Evolutionary conservation across 1,140 invertebrate genomes (phyloP).

Genomic region (Zaprionus gabonicus): DNA sequence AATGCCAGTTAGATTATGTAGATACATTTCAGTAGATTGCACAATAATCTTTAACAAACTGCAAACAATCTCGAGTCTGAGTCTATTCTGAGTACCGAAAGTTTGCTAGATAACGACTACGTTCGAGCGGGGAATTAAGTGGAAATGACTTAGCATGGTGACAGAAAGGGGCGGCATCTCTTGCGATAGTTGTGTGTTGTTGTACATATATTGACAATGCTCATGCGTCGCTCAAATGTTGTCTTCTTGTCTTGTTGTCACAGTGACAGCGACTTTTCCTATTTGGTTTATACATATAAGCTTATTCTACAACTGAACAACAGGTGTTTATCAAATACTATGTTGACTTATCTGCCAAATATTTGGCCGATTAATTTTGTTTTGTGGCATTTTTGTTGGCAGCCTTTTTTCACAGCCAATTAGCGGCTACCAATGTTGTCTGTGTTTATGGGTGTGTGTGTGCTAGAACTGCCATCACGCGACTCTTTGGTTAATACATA

Average conservation of each 20-base stretch:
- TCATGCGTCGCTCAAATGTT: not conserved
- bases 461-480: slow-evolving; percentile 34
- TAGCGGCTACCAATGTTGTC: slow-evolving; percentile 33
- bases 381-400: slow-evolving; percentile 52
- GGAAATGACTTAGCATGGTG: not conserved
- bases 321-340: slow-evolving; percentile 55
- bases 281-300: slow-evolving; percentile 22
- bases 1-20: not conserved
- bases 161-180: not conserved
- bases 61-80: not conserved
- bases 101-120: not conserved
- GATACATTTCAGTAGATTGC: not conserved
- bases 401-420: slow-evolving; percentile 53
- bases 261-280: slow-evolving; percentile 6
- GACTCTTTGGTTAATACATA: slow-evolving; percentile 33
- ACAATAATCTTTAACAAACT: not conserved
- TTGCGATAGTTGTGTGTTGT: not conserved
- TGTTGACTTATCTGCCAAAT: slow-evolving; percentile 59
- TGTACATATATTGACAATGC: not conserved
- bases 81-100: not conserved
- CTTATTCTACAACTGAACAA: slow-evolving; percentile 22
- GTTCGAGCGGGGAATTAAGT: not conserved
- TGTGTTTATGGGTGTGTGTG: not conserved
- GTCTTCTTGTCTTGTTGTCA: slow-evolving; percentile 1
- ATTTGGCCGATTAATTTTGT: slow-evolving; percentile 55